These are phyloP conservation scores for Pelvicachromis taeniatus DNA, from an alignment of 2,113 vertebrate species.

Conservation along the genomic window DNA sequence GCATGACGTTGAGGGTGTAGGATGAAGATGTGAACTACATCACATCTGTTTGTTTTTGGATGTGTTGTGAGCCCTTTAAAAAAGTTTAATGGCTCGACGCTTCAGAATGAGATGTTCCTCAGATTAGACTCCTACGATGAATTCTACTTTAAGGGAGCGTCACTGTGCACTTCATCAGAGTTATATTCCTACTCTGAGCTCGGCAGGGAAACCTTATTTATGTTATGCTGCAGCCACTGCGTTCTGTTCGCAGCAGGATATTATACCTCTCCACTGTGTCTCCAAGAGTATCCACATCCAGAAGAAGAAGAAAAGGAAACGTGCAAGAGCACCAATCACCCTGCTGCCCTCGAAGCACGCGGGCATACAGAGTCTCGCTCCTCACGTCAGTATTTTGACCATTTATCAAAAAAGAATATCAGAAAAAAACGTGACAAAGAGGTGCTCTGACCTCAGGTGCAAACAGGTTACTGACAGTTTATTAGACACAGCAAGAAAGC, in stretches of 20 bases:
- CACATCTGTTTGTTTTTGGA: background rate
- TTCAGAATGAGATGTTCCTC: background rate
- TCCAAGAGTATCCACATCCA: background rate
- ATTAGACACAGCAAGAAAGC: fast-evolving
- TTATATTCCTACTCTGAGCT: background rate
- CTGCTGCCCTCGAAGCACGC: background rate
- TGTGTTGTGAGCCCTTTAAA: background rate
- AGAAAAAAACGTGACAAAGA: background rate
- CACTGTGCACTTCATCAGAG: background rate
- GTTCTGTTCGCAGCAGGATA: background rate
- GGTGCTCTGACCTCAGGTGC: background rate
- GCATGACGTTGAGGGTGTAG: too few relatives aligned
- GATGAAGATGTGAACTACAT: too few relatives aligned
- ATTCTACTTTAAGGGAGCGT: fast-evolving
- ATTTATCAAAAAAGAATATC: background rate
- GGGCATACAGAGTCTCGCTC: fast-evolving
- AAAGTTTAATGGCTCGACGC: background rate
- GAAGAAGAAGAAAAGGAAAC: background rate
- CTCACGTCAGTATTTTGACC: background rate
- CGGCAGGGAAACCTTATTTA: background rate
- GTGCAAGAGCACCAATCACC: background rate
- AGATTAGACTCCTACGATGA: background rate
- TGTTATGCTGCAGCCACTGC: background rate
- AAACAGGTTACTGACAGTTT: background rate
- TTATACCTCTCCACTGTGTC: background rate